Conservation (phyloP, 2,113 vertebrate species). For the Ceratotherium simum region DNA sequence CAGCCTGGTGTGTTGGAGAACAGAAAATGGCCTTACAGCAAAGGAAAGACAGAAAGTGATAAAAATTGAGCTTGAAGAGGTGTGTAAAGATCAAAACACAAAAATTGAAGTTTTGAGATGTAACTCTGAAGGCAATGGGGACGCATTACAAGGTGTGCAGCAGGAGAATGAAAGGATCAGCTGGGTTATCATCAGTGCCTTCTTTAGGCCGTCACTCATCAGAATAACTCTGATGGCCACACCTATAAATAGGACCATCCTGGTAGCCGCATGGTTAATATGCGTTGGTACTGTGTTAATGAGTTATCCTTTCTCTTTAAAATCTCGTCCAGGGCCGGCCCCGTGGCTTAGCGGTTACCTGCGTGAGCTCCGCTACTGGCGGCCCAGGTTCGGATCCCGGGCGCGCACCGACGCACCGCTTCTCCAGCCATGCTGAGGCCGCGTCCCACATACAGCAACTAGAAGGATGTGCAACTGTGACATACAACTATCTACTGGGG, state of each 20-base stretch:
- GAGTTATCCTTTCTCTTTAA: neutral
- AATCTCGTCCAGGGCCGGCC: neutral
- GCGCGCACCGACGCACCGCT: too few species aligned
- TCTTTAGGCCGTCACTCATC: neutral
- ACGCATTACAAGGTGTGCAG: fast-evolving
- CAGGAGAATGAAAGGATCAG: neutral
- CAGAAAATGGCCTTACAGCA: neutral
- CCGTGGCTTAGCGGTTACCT: too few species aligned
- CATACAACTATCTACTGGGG: too few species aligned
- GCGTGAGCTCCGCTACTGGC: too few species aligned
- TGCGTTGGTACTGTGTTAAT: neutral
- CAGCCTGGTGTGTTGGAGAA: neutral
- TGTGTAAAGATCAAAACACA: neutral
- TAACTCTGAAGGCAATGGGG: neutral
- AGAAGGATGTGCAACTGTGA: too few species aligned
- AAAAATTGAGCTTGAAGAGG: neutral
- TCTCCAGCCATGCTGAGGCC: too few species aligned
- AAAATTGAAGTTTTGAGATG: neutral
- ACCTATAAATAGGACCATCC: neutral
- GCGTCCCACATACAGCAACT: too few species aligned
- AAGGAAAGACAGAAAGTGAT: neutral
- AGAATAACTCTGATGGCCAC: neutral
- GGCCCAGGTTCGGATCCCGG: too few species aligned
- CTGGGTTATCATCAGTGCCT: neutral
- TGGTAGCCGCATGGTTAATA: neutral